A percentile compares a stretch with the other conserved stretches of the same genome.
These are phyloP conservation scores for Ctenomys sociabilis DNA, from an alignment of 2,113 vertebrate genomes.

Conservation along the genomic window DNA sequence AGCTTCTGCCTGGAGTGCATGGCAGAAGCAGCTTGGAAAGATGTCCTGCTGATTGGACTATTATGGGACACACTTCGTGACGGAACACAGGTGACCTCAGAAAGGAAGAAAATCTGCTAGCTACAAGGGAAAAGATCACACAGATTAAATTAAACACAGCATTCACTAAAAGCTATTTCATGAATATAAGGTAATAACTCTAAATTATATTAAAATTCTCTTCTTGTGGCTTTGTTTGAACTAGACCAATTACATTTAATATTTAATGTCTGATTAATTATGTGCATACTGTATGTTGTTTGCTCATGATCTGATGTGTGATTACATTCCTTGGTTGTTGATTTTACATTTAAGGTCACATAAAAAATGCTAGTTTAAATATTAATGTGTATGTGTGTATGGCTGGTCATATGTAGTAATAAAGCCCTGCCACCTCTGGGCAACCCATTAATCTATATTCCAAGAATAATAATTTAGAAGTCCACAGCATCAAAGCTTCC, in stretches of 20 bases:
- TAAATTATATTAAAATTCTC: slow-evolving; percentile 1
- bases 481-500: slow-evolving; percentile 8
- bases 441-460: slow-evolving; percentile 5
- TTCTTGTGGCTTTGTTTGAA: background rate
- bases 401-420: background rate
- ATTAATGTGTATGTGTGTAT: background rate
- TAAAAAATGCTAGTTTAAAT: background rate
- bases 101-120: background rate
- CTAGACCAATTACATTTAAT: slow-evolving; percentile 20
- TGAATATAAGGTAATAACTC: slow-evolving; percentile 22
- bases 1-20: background rate
- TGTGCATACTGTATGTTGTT: slow-evolving; percentile 15
- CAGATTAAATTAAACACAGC: background rate
- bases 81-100: background rate
- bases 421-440: background rate
- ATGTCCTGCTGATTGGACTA: background rate
- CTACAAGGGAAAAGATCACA: background rate
- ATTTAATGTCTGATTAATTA: slow-evolving; percentile 54
- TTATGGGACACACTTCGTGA: background rate
- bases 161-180: background rate
- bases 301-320: slow-evolving; percentile 46
- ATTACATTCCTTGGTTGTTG: slow-evolving; percentile 27
- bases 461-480: slow-evolving; percentile 6
- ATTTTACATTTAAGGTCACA: slow-evolving; percentile 24
- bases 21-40: slow-evolving; percentile 20